phyloP scores from a whole-genome alignment of 2,797 vertebrate species.

The Acipenser oxyrinchus region DNA sequence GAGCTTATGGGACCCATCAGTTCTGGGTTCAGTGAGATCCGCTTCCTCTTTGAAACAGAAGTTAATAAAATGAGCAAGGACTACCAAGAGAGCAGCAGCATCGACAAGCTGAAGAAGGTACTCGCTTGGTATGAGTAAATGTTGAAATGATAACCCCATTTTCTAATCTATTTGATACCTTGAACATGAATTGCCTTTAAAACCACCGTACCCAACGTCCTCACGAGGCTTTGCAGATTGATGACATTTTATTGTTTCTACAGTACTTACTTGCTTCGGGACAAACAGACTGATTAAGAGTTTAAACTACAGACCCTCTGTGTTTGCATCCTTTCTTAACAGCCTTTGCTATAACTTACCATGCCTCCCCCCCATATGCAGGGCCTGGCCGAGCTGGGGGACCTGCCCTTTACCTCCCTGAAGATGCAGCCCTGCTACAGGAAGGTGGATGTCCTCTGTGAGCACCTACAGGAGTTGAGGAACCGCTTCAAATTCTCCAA shows the following conservation, averaged over 20 bases:
- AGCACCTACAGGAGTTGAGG: slow-evolving; percentile 67
- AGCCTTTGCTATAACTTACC: not conserved
- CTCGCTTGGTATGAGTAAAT: slow-evolving; percentile 11
- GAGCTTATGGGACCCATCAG: slow-evolving; percentile 86
- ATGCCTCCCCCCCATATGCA: slow-evolving; percentile 29
- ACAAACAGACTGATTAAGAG: too few relatives aligned
- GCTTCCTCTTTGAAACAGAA: slow-evolving; percentile 59
- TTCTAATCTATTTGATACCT: not conserved
- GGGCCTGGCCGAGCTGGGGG: slow-evolving; percentile 53
- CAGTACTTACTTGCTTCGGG: too few relatives aligned
- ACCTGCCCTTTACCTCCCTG: slow-evolving; percentile 47
- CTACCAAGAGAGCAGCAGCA: slow-evolving; percentile 45
- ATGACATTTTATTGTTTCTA: too few relatives aligned
- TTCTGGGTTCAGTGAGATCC: slow-evolving; percentile 71
- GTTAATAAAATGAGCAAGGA: slow-evolving; percentile 67
- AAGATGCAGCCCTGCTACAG: slow-evolving; percentile 73
- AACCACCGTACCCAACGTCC: too few relatives aligned
- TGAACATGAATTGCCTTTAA: too few relatives aligned
- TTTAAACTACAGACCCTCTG: too few relatives aligned
- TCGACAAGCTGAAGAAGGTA: slow-evolving; percentile 62
- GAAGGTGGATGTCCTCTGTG: slow-evolving; percentile 62
- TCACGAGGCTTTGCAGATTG: too few relatives aligned
- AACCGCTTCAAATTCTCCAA: slow-evolving; percentile 67
- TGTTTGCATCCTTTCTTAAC: too few relatives aligned
- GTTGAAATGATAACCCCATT: not conserved